These are phyloP conservation scores for Eurystomus gularis DNA, from an alignment of 2,113 vertebrate genomes.

Conservation along the genomic window DNA sequence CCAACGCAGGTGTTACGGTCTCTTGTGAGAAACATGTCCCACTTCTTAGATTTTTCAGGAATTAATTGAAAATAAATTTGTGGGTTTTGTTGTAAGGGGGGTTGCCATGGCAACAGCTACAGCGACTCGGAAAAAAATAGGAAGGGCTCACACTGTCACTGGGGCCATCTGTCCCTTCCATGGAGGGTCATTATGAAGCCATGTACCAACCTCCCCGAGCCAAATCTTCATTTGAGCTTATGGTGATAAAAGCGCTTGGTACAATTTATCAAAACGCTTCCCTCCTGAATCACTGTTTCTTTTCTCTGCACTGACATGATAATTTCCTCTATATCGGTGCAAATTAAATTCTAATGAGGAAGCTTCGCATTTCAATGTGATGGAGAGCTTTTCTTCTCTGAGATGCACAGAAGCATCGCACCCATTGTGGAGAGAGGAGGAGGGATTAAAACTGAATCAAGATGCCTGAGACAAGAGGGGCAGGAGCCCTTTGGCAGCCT, in stretches of 20 bases:
- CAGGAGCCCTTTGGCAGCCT: not conserved
- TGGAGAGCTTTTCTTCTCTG: constrained; percentile 17
- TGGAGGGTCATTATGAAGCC: not conserved
- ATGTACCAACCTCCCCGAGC: not conserved
- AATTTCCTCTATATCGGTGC: constrained; percentile 57
- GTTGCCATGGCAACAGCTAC: constrained; percentile 34
- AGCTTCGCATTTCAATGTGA: constrained; percentile 40
- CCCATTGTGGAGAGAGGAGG: not conserved
- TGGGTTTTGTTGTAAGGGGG: not conserved
- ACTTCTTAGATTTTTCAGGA: not conserved
- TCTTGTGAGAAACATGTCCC: not conserved
- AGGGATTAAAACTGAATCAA: not conserved
- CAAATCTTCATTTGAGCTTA: not conserved
- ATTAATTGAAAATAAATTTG: constrained; percentile 13
- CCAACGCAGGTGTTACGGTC: not conserved
- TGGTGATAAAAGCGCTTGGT: not conserved
- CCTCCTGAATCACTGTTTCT: not conserved
- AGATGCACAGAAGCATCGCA: not conserved
- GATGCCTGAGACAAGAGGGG: not conserved
- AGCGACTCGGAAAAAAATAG: not conserved
- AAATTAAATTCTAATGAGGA: constrained; percentile 69
- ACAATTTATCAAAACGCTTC: not conserved
- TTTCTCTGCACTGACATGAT: constrained; percentile 51
- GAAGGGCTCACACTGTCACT: not conserved
- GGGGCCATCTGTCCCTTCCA: constrained; percentile 38